These are phyloP conservation scores for Gadus macrocephalus DNA, from an alignment of 2,113 vertebrate species.

Conservation along the genomic window DNA sequence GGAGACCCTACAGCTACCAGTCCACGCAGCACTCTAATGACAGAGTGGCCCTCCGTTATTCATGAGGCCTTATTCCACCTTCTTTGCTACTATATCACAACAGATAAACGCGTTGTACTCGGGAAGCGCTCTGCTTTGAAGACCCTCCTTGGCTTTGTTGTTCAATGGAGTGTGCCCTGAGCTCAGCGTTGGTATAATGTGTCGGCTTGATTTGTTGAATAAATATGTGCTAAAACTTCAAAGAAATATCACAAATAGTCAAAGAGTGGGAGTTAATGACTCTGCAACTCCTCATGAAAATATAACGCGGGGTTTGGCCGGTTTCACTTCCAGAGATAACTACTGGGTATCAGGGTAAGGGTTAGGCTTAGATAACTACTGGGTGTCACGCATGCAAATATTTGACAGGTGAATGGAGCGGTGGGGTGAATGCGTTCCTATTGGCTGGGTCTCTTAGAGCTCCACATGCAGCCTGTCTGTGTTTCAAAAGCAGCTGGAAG, in stretches of 20 bases:
- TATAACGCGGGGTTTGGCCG: not conserved
- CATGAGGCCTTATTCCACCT: slow-evolving; percentile 10
- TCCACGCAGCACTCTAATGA: slow-evolving; percentile 23
- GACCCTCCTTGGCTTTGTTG: not conserved
- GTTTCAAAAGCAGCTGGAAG: no score
- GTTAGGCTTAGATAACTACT: no score
- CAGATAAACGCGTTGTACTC: slow-evolving; percentile 12
- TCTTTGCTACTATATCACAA: slow-evolving; percentile 31
- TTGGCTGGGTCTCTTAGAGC: not conserved
- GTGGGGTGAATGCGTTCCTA: not conserved
- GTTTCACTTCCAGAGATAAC: not conserved
- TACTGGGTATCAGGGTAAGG: no score
- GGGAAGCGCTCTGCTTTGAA: not conserved
- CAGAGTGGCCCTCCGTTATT: slow-evolving; percentile 30
- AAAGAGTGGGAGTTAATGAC: no score
- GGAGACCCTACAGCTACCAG: slow-evolving; percentile 30
- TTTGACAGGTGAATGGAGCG: not conserved
- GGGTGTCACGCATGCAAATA: not conserved
- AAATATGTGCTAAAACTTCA: no score
- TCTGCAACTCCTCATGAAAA: no score
- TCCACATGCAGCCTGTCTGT: no score
- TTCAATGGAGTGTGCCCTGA: no score
- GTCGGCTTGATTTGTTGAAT: no score
- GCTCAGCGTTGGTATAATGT: no score
- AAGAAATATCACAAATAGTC: no score